These are phyloP conservation scores for Lateolabrax maculatus DNA, from an alignment of 2,797 vertebrate species.

Conservation along the genomic window DNA sequence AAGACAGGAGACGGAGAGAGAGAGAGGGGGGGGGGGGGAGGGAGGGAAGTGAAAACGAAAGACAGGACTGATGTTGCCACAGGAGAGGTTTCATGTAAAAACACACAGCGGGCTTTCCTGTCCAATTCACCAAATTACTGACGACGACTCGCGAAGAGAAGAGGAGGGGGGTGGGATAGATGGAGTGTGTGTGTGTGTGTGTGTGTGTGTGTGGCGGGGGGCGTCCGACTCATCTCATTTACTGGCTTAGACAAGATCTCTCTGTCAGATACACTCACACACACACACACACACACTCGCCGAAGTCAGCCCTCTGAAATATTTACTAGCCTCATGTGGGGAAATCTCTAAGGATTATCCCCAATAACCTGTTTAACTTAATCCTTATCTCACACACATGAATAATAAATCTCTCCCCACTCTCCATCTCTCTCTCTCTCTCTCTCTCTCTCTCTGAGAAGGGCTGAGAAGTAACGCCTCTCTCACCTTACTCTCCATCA, in stretches of 20 bases:
- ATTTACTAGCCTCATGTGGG: conserved; percentile 82
- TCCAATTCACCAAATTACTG: conserved; percentile 71
- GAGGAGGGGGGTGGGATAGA: conserved; percentile 3
- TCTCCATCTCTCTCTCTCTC: conserved; percentile 29
- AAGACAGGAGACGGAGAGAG: not conserved
- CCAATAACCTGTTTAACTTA: conserved; percentile 87
- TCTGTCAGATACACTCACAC: conserved; percentile 63
- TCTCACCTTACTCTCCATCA: conserved; percentile 74
- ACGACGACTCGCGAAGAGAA: conserved; percentile 25
- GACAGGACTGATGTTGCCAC: conserved; percentile 50
- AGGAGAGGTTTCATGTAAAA: conserved; percentile 65
- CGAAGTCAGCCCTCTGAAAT: conserved; percentile 76
- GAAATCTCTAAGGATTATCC: conserved; percentile 85
- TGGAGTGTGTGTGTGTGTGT: conserved; percentile 20
- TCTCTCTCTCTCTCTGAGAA: conserved; percentile 52
- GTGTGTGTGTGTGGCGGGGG: conserved; percentile 42
- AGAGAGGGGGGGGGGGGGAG: not conserved
- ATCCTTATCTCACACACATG: conserved; percentile 86
- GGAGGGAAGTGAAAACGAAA: conserved; percentile 29
- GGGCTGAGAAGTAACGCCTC: conserved; percentile 73
- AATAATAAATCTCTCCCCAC: conserved; percentile 81
- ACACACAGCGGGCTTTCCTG: conserved; percentile 65
- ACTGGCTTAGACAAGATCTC: conserved; percentile 75
- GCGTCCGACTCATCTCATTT: conserved; percentile 77
- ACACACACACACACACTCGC: conserved; percentile 40